These are phyloP conservation scores for Galendromus occidentalis DNA, from an alignment of 1,140 invertebrate species.

Conservation along the genomic window DNA sequence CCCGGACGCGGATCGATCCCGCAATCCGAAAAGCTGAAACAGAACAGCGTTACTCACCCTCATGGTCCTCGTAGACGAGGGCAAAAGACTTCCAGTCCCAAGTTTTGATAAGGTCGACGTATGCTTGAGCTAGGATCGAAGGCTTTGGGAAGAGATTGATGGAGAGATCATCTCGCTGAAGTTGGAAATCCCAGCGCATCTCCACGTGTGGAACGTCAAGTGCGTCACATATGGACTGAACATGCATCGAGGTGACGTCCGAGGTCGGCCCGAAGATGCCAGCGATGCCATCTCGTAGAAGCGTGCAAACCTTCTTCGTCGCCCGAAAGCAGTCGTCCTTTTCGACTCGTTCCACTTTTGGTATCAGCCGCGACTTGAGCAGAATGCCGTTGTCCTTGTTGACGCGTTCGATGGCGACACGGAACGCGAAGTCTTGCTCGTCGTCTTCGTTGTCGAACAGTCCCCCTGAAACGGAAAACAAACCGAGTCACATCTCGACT, in stretches of 20 bases:
- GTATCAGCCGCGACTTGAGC: slow-evolving; percentile 54
- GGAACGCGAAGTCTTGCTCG: slow-evolving; percentile 66
- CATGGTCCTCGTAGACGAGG: slow-evolving; percentile 86
- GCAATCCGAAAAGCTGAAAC: too few species aligned
- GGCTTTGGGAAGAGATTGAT: slow-evolving; percentile 86
- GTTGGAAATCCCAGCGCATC: slow-evolving; percentile 69
- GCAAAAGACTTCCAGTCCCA: slow-evolving; percentile 82
- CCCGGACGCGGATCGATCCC: too few species aligned
- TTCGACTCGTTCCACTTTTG: slow-evolving; percentile 65
- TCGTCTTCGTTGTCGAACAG: slow-evolving; percentile 64
- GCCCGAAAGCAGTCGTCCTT: slow-evolving; percentile 77
- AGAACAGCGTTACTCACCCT: slow-evolving; percentile 42
- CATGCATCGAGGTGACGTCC: slow-evolving; percentile 65
- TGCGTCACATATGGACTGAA: slow-evolving; percentile 84
- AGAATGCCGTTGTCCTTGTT: slow-evolving; percentile 59
- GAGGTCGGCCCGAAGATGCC: slow-evolving; percentile 83
- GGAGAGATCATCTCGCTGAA: slow-evolving; percentile 58
- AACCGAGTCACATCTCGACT: neutral
- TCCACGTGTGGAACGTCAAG: slow-evolving; percentile 87
- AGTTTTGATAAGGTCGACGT: slow-evolving; percentile 61
- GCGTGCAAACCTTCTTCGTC: slow-evolving; percentile 71
- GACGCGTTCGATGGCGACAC: slow-evolving; percentile 69
- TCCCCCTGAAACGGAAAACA: slow-evolving; percentile 41
- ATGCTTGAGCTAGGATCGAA: slow-evolving; percentile 53
- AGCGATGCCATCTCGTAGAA: slow-evolving; percentile 63